Evolutionary conservation across 2,888 invertebrate species (phyloP), one percentile per base, ranked within the genome.

Genomic region (Drosophila peninsularis): DNA sequence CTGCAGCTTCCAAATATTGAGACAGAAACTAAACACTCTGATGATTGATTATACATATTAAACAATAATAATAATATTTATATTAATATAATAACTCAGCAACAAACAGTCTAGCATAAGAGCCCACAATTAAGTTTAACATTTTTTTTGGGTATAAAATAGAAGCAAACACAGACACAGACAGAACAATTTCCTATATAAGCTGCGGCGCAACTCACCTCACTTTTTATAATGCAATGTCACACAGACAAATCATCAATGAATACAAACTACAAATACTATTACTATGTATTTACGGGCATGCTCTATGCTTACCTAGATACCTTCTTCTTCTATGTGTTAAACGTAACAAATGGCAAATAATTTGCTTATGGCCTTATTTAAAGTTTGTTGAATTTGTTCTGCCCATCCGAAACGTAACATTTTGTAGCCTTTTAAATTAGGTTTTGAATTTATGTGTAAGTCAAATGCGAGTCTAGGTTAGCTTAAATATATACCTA

Each of bases 351-450:
- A 75, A 70, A 54, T 47, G 62, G 66, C 71, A 81, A 78, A 68
- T 58, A 13, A 13, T 63, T 75, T 81, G 82, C 82, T 65, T 67
- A 80, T 75, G 75, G 80, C 80, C 80, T 80, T 80, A 80, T 80
- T 80, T 80, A 73, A 81, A 73, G 72, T 78, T 80, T 80, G 79
- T 80, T 80, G 27, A 80, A 78, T 78, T 80, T 82, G 79, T 82
- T 79, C 67, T 57, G 62, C 67, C 62, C 78, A 60, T 62, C 64
- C 49, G 62, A 70, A 61, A 47, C 21, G 39, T 61, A 58, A 71
- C 47, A 67, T 77, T 80, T 75, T 67, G 75, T 80, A 83, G 80
- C 72, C 63, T 74, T 74, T 72, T 76, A 63, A 62, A 76, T 82
- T 80, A 80, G 66, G 61, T 82, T 79, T 76, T 76, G 71, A 71